Conservation (phyloP, 2,888 invertebrate genomes). For the Idaea dimidiata region DNA sequence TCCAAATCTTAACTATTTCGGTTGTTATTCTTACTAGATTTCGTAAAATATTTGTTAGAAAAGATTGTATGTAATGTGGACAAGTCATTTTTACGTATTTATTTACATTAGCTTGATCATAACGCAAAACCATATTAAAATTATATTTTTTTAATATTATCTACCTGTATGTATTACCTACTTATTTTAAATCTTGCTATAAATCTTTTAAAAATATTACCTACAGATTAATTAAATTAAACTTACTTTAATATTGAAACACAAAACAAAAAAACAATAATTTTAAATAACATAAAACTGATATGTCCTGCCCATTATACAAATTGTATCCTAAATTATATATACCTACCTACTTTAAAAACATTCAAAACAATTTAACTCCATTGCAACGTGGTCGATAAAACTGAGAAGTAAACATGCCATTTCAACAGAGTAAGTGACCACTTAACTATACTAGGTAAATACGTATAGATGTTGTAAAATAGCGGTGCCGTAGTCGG, state of each 20-base stretch:
- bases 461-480: neutral
- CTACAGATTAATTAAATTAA: too few relatives aligned
- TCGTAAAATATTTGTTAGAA: too few relatives aligned
- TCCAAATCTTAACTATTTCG: neutral
- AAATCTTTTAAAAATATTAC: too few relatives aligned
- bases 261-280: neutral
- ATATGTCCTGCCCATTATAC: neutral
- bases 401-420: neutral
- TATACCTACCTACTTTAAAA: neutral
- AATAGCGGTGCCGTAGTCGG: conserved; percentile 18
- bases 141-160: too few relatives aligned
- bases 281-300: neutral
- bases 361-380: neutral
- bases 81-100: too few relatives aligned
- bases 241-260: neutral
- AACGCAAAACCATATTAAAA: too few relatives aligned
- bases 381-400: neutral
- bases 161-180: too few relatives aligned
- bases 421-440: neutral
- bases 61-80: too few relatives aligned
- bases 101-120: too few relatives aligned
- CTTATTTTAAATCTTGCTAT: too few relatives aligned
- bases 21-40: neutral
- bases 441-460: too few relatives aligned
- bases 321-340: neutral